phyloP scores from a whole-genome alignment of 1,140 invertebrate genomes.

The Whitmania pigra region DNA sequence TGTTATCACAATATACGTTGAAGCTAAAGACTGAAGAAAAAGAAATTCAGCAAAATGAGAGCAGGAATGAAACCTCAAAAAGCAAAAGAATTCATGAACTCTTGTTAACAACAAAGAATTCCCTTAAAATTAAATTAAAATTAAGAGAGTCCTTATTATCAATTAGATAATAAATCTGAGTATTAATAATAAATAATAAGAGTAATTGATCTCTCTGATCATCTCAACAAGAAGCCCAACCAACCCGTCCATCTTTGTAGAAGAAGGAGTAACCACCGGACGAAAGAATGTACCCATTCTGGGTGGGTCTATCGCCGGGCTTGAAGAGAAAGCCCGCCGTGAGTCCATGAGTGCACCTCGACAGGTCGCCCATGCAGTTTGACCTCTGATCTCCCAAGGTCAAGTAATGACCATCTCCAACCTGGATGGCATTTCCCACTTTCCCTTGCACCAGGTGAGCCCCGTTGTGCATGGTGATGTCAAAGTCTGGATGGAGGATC shows the following conservation, averaged over 20 bases:
- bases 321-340: slow-evolving; percentile 36
- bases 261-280: slow-evolving; percentile 35
- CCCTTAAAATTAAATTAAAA: too few species aligned
- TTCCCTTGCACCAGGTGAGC: slow-evolving; percentile 14
- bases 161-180: too few species aligned
- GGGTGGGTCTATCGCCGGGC: slow-evolving; percentile 20
- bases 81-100: too few species aligned
- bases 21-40: neutral
- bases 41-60: too few species aligned
- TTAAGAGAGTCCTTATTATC: too few species aligned
- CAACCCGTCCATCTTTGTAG: slow-evolving; percentile 32
- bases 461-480: slow-evolving; percentile 20
- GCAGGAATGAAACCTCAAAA: too few species aligned
- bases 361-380: slow-evolving; percentile 36
- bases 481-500: slow-evolving; percentile 18
- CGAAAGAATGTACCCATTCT: slow-evolving; percentile 32
- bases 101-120: too few species aligned
- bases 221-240: slow-evolving; percentile 26
- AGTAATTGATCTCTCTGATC: too few species aligned
- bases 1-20: neutral
- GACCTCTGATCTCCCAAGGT: slow-evolving; percentile 32
- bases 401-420: slow-evolving; percentile 35
- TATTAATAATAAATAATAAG: too few species aligned
- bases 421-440: slow-evolving; percentile 20
- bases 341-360: slow-evolving; percentile 35